A percentile compares a stretch with the other conserved stretches of the same genome.
Evolutionary conservation across 2,888 invertebrate species (phyloP).

Genomic region (Watsonalla binaria): DNA sequence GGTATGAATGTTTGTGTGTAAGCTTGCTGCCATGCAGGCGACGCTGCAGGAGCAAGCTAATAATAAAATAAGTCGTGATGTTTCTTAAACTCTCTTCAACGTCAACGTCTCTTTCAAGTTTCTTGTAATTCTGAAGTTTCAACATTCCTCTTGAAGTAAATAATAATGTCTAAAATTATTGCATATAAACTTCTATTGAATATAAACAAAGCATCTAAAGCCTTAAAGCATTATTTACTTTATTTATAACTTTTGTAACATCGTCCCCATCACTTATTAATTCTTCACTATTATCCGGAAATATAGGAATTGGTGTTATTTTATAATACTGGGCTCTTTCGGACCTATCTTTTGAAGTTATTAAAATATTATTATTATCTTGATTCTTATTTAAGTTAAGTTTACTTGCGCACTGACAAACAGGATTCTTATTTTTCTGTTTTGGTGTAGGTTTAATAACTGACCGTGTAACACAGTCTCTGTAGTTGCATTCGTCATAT

Average conservation of each 20-base stretch:
- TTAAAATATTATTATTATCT: background rate
- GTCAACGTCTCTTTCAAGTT: too few relatives aligned
- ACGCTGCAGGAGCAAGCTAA: too few relatives aligned
- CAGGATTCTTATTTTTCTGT: slow-evolving; percentile 7
- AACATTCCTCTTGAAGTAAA: too few relatives aligned
- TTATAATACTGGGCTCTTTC: background rate
- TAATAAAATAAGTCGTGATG: too few relatives aligned
- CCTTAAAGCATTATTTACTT: slow-evolving; percentile 6
- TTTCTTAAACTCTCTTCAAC: too few relatives aligned
- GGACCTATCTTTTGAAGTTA: background rate
- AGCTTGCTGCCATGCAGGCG: too few relatives aligned
- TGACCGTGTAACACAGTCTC: slow-evolving; percentile 16
- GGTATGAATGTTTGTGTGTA: too few relatives aligned
- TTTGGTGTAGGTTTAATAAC: slow-evolving; percentile 1
- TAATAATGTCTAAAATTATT: background rate
- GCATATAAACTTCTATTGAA: background rate
- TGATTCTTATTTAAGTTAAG: slow-evolving; percentile 1
- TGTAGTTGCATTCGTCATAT: slow-evolving; percentile 17
- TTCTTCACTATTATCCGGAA: slow-evolving; percentile 17
- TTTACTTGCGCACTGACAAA: slow-evolving; percentile 22
- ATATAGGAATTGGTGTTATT: slow-evolving; percentile 3
- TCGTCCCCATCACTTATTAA: slow-evolving; percentile 11
- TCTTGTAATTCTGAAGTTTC: too few relatives aligned
- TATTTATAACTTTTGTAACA: slow-evolving; percentile 9
- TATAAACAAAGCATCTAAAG: background rate